Evolutionary conservation across 2,888 invertebrate genomes (phyloP).

Genomic region (Andrena praecox): DNA sequence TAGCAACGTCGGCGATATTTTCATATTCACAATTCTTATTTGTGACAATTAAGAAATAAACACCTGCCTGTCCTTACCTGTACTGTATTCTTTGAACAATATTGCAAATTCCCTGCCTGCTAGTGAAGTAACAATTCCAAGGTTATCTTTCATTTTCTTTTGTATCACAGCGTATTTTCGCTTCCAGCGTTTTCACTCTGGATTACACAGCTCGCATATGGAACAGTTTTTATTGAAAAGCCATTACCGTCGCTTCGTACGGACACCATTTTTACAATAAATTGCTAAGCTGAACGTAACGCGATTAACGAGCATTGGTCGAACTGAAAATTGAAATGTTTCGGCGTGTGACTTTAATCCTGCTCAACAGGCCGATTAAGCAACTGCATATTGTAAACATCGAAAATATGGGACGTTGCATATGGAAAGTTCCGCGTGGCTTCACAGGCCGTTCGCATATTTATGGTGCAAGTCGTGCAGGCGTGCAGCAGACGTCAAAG

Average conservation of each 20-base stretch:
- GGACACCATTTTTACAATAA: constrained; percentile 21
- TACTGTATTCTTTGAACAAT: no score
- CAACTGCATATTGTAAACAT: constrained; percentile 8
- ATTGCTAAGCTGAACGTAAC: constrained; percentile 25
- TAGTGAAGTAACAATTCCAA: not conserved
- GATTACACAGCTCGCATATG: constrained; percentile 2
- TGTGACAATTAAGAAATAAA: no score
- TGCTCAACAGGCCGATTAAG: constrained; percentile 18
- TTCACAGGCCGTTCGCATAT: no score
- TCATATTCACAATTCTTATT: no score
- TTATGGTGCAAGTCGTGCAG: not conserved
- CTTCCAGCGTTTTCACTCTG: not conserved
- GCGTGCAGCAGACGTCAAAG: not conserved
- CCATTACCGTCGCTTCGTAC: not conserved
- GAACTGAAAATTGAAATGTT: constrained; percentile 19
- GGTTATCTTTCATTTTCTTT: not conserved
- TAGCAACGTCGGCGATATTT: no score
- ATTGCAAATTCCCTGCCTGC: not conserved
- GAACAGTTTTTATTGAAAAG: constrained; percentile 3
- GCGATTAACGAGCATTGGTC: constrained; percentile 19
- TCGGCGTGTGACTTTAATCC: constrained; percentile 2
- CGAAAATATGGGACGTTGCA: not conserved
- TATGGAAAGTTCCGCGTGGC: not conserved
- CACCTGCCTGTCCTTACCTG: no score
- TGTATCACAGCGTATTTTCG: not conserved